Evolutionary conservation across 2,888 invertebrate species (phyloP).

Genomic region (Pandemis corylana): DNA sequence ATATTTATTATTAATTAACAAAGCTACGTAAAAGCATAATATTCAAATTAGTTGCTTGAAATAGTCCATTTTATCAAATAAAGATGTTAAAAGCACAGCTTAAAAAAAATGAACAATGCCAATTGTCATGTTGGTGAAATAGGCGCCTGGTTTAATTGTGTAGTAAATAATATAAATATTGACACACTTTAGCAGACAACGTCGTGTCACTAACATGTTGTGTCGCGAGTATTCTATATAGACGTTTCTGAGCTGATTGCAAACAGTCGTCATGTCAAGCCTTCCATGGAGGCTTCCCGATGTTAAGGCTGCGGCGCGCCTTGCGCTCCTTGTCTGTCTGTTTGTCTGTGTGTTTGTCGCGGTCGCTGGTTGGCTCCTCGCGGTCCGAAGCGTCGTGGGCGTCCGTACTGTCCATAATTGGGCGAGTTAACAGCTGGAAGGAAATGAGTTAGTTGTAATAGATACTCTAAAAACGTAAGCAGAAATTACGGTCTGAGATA

Average conservation of each 20-base stretch:
- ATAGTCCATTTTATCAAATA: too few species aligned
- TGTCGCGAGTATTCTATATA: not conserved
- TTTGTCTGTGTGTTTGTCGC: conserved; percentile 45
- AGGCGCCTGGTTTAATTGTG: too few species aligned
- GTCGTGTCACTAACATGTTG: not conserved
- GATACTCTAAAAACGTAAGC: too few species aligned
- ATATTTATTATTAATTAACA: too few species aligned
- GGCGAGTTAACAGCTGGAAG: conserved; percentile 81
- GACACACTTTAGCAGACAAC: not conserved
- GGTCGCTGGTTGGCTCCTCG: conserved; percentile 76
- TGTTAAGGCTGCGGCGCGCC: conserved; percentile 46
- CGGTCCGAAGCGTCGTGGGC: conserved; percentile 36
- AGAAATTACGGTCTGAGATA: too few species aligned
- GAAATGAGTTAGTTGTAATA: not conserved
- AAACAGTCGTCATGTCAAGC: conserved; percentile 50
- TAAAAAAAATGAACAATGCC: too few species aligned
- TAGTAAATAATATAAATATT: too few species aligned
- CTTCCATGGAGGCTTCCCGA: conserved; percentile 76
- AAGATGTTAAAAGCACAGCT: too few species aligned
- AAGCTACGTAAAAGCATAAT: too few species aligned
- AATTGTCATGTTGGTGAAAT: too few species aligned
- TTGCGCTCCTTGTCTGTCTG: conserved; percentile 44
- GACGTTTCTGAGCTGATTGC: not conserved
- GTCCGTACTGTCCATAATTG: conserved; percentile 59
- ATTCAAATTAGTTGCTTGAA: too few species aligned